These are phyloP conservation scores for Parazoanthus darwini DNA, from an alignment of 92 coral and sea anemone species.

Conservation along the genomic window DNA sequence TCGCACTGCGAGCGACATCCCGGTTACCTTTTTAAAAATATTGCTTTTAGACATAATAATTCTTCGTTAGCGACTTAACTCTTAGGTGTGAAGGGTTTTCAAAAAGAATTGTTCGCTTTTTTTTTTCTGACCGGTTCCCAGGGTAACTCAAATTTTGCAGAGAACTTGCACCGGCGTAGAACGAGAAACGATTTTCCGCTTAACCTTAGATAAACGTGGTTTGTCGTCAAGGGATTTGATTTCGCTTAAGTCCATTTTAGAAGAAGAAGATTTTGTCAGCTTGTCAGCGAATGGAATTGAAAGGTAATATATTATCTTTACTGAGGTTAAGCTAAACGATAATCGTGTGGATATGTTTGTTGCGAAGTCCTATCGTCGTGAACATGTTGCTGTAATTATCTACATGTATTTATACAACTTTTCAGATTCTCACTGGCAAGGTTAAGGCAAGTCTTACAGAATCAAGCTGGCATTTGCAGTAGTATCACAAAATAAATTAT, in stretches of 20 bases:
- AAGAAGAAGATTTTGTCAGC: not conserved
- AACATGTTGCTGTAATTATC: not conserved
- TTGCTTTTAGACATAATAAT: not conserved
- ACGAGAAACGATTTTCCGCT: not conserved
- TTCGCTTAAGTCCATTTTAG: not conserved
- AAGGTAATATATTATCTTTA: not conserved
- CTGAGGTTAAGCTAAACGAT: not conserved
- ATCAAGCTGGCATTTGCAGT: not conserved
- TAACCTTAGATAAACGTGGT: not conserved
- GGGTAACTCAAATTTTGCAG: conserved; percentile 22
- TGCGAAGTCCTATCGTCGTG: not conserved
- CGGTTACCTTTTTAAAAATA: not conserved
- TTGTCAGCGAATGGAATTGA: conserved; percentile 23
- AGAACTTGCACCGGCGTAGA: conserved; percentile 27
- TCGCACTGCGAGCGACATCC: no score
- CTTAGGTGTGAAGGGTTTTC: conserved; percentile 20
- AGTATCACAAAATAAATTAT: not conserved
- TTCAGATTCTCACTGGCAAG: not conserved
- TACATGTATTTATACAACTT: no score
- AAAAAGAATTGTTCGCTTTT: conserved; percentile 4
- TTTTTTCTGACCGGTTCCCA: conserved; percentile 15
- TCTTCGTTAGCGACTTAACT: not conserved
- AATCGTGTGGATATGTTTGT: not conserved
- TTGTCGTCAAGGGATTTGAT: not conserved
- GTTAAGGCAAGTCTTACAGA: no score